Base-by-base conservation (phyloP, 2,888 invertebrate genomes). In the Sarcophaga subvicina region DNA sequence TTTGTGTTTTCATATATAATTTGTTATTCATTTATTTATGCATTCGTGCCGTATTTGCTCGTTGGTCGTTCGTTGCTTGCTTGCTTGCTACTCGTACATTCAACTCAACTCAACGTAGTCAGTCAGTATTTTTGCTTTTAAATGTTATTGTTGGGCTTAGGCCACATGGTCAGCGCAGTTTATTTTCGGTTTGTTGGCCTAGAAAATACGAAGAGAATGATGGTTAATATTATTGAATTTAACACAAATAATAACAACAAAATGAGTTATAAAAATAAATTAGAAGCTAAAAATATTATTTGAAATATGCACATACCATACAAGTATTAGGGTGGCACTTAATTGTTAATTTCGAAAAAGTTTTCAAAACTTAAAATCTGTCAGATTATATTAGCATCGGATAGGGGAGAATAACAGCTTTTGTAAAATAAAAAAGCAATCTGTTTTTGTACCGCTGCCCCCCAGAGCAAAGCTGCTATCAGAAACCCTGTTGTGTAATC, bases 161-260 rank as follows among this genome's bases (percentile, higher is more conserved):
- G 37, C 45, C 70, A 79, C 81, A 75, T 67, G 71, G 75, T 62
- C 83, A 75, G 54, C 8, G 37, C 54, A 54, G 78, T 81, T 86
- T 69, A 67, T 78, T 80, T 77, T 78, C 12, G 22, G 75, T 70
- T 71, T 73, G 27, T 73, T 84, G 78, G 78, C 80, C 83, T 81
- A 83, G 69, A 78, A 85, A 66, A 71, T 49, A 5, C 6, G 37
- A 12, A 11, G 20, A 64, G 63, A 12, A 54, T 49, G 22, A 6
- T 22, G 69, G 11, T 54, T 54, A 54, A 54, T 54, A 54, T 54
- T 12, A 4, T 54, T 54, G 54, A 12, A 54, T 37, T 37, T 54
- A 54, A 54, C 14, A 1, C 1, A 3, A 54, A 54, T 14, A 54
- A 54, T 14, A 54, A 54, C 54, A 54, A 54, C 14, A 54, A 54